Base-by-base conservation (phyloP, 92 coral and sea anemone species). In the Zoanthus sansibaricus region DNA sequence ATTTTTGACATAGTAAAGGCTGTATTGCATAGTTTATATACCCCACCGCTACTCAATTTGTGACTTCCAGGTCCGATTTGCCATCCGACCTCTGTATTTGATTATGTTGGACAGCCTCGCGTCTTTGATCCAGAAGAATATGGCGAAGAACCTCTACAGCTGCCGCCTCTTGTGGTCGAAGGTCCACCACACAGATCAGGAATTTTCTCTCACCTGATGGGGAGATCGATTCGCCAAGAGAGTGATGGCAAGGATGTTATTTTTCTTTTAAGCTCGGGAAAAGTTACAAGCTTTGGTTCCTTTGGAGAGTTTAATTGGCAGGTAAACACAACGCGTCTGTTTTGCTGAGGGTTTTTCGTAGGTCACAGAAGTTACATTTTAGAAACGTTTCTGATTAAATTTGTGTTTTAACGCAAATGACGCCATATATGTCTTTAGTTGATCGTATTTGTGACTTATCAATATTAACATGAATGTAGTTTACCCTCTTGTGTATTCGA, bases 281-380 rank as follows among this genome's bases (percentile, higher is more conserved):
- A 89, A 73, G 78, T 97, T 20, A 88, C 98, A 17, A 95, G 97
- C 87, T 91, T 91, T 77, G 97, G 94, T 32, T 96, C 99, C 21
- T 94, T 90, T 58, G 99, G 99, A 66, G 94, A 95, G 44, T 79
- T 92, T n/a, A 95, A 95, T 87, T 97, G 99, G 99, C 98, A 97
- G 99, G 99, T 97, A 77, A 4, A 82, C 15, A 52, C 56, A 37
- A 37, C 42, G 42, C 42, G 42, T 37, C 42, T 37, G 42, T 37
- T 37, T 37, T 37, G 2, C 3, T 37, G 3, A 4, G 42, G 42
- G 1, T 37, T 2, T 37, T 37, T 37, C 4, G 42, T 37, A 37
- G 42, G 42, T 37, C 42, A 37, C 42, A 37, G 42, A 37, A 37
- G 42, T 2, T 37, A 37, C 42, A 37, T 37, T 37, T 2, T 37